Evolutionary conservation across 2,888 invertebrate genomes (phyloP).

Genomic region (Ommatoiulus sabulosus): DNA sequence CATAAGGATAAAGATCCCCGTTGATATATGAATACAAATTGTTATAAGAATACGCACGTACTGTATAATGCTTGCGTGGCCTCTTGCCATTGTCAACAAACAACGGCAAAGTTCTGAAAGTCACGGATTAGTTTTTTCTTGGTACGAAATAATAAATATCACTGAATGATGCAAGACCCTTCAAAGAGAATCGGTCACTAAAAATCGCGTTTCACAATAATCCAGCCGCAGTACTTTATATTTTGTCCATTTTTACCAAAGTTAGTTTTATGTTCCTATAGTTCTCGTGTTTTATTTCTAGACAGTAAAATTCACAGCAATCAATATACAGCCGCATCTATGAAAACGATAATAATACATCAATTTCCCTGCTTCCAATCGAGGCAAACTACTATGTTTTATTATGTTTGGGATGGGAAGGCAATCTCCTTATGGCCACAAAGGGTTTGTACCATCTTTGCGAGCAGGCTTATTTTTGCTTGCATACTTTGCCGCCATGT

Average conservation of each 20-base stretch:
- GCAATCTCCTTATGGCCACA: not conserved
- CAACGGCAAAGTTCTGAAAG: not conserved
- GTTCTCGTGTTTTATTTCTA: not conserved
- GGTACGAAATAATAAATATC: not conserved
- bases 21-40: too few species aligned
- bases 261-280: not conserved
- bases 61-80: too few species aligned
- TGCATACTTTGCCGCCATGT: not conserved
- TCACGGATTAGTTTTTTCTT: not conserved
- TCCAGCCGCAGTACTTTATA: not conserved
- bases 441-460: not conserved
- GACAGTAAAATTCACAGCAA: not conserved
- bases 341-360: not conserved
- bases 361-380: not conserved
- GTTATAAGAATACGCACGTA: too few species aligned
- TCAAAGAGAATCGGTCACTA: not conserved
- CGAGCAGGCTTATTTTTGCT: not conserved
- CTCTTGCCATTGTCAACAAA: not conserved
- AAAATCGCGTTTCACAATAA: not conserved
- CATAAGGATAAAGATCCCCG: too few species aligned
- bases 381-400: not conserved
- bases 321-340: conserved; percentile 5
- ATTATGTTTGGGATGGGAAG: not conserved
- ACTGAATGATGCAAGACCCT: not conserved
- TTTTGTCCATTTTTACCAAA: not conserved